Evolutionary conservation across 2,888 invertebrate species (phyloP), one percentile per base, ranked within the genome.

Genomic region (Cryptosula pallasiana): DNA sequence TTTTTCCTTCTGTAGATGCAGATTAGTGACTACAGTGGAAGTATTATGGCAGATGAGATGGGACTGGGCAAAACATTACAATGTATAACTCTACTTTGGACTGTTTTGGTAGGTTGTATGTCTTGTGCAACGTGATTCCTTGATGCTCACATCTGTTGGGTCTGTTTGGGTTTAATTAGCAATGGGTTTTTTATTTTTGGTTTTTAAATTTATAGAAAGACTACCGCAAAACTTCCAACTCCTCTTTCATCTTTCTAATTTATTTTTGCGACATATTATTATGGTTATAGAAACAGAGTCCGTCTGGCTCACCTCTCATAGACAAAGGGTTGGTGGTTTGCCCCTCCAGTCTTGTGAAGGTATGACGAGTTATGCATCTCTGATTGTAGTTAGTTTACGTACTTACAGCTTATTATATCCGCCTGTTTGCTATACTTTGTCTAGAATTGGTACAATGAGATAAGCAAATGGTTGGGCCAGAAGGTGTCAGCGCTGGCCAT

Each of bases 41-140:
- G 98, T 80, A 99, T 99, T 69, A 99, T 99, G 98, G 99, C 99
- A 1, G 99, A 99, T 86, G 99, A 99, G 88, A 99, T 99, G 98
- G 97, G 93, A 71, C 87, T 98, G 45, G 98, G 98, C 0, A 99
- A 99, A 86, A 99, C 99, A 0, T 86, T 99, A 13, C 99, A 99
- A 84, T 99, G 98, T 83, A 96, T 99, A 73, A 92, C 97, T 0
- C 86, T 99, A 16, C 87, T 97, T 25, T 99, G 97, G 97, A 96
- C 97, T 0, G 85, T 98, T 29, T 84, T 99, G 77, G 86, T 86
- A 78, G 74, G 80, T n/a, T n/a, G n/a, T n/a, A 34, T n/a, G n/a
- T n/a, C n/a, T n/a, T n/a, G n/a, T n/a, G n/a, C n/a, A n/a, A n/a
- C n/a, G n/a, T n/a, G n/a, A n/a, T n/a, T n/a, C n/a, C n/a, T n/a